phyloP scores from a whole-genome alignment of 1,140 invertebrate species.

The Centruroides sculpturatus region DNA sequence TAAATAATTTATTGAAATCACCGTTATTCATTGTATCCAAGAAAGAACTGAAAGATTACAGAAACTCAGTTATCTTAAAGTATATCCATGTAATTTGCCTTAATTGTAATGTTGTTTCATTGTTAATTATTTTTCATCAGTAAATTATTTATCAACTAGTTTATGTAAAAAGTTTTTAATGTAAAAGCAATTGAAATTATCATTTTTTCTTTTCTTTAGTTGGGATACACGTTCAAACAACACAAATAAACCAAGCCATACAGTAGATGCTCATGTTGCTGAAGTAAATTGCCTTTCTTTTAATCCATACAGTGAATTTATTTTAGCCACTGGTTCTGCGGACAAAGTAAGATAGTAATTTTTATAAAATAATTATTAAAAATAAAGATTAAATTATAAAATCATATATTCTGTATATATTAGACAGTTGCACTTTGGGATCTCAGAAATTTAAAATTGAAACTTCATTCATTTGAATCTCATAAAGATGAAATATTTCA shows the following conservation, averaged over 20 bases:
- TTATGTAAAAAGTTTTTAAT: no score
- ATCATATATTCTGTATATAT: conserved; percentile 2
- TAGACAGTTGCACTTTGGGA: conserved; percentile 41
- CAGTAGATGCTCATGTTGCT: conserved; percentile 95
- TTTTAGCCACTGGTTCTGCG: conserved; percentile 95
- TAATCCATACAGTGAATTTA: conserved; percentile 99
- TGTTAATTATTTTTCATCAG: no score
- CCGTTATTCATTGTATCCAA: no score
- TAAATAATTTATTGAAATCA: no score
- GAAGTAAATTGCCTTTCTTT: conserved; percentile 99
- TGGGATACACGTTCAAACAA: conserved; percentile 97
- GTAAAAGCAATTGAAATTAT: no score
- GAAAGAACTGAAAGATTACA: no score
- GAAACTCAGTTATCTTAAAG: no score
- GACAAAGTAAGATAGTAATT: conserved; percentile 47
- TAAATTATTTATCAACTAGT: no score
- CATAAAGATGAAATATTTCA: conserved; percentile 44
- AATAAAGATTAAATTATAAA: neutral
- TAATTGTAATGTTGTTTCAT: no score
- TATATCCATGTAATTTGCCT: no score
- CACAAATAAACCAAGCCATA: conserved; percentile 91
- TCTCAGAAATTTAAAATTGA: conserved; percentile 38
- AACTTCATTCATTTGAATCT: conserved; percentile 41
- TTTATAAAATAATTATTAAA: neutral
- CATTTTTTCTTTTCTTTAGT: conserved; percentile 17